Conservation (phyloP, 2,797 vertebrate species). For the Fratercula arctica region DNA sequence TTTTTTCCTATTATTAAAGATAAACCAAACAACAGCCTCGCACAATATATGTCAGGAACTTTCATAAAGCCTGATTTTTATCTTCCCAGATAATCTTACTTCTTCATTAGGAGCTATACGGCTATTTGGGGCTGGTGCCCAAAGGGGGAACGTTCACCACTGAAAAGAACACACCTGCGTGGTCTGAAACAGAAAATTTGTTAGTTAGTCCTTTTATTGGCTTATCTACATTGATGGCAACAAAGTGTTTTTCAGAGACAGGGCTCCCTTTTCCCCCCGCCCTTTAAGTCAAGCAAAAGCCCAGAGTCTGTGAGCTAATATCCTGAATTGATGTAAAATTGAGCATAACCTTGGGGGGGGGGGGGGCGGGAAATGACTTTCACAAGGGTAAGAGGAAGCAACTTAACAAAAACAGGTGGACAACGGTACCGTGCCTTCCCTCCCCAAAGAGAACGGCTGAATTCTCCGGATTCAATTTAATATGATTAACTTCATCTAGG, state of each 20-base stretch:
- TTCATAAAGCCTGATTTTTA: not conserved
- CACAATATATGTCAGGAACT: not conserved
- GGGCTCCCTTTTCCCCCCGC: not conserved
- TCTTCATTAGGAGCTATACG: not conserved
- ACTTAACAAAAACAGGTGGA: not conserved
- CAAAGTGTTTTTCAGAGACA: not conserved
- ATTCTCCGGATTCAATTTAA: not conserved
- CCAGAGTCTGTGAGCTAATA: not conserved
- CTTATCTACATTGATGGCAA: not conserved
- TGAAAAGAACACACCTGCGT: not conserved
- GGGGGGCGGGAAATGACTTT: not conserved
- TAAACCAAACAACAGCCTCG: not conserved
- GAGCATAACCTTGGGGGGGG: not conserved
- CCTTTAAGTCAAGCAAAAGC: not conserved
- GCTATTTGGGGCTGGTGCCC: not conserved
- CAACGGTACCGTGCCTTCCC: not conserved
- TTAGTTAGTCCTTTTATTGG: not conserved
- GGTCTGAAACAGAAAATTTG: not conserved
- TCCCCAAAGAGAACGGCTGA: not conserved
- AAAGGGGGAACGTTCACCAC: not conserved
- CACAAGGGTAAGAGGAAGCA: not conserved
- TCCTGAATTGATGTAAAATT: not conserved
- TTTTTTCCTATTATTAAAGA: slow-evolving; percentile 27
- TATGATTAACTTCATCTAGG: not conserved
- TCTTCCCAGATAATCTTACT: not conserved